Conservation (phyloP, 2,113 vertebrate species). For the Pan paniscus region DNA sequence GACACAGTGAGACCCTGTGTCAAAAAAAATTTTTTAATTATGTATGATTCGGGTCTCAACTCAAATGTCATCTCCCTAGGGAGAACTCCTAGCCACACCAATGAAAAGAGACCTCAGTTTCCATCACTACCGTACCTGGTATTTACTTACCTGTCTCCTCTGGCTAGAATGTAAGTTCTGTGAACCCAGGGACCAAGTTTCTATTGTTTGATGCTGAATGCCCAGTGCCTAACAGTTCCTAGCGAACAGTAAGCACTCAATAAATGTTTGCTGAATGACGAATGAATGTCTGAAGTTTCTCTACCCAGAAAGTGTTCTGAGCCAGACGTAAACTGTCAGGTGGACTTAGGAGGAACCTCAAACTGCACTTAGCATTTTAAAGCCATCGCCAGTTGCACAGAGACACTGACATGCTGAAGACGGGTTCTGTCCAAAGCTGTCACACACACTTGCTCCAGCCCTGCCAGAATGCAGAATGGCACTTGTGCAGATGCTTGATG, state of each 20-base stretch:
- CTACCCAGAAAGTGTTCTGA: not conserved
- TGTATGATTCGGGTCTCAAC: not conserved
- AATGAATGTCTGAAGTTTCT: not conserved
- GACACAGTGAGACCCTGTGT: too few species aligned
- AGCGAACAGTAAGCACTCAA: not conserved
- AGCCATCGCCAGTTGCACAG: not conserved
- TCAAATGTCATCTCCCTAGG: not conserved
- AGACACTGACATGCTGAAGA: not conserved
- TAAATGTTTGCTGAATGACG: not conserved
- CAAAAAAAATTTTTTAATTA: fast-evolving
- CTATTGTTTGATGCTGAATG: not conserved
- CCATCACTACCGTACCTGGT: not conserved
- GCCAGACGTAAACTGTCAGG: not conserved
- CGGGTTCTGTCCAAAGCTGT: conserved; percentile 5
- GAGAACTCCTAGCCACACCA: too few species aligned
- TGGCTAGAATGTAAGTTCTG: not conserved
- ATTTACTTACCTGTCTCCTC: not conserved
- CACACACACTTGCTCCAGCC: not conserved
- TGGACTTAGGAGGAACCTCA: not conserved
- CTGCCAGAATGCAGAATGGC: conserved; percentile 23
- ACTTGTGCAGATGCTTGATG: not conserved
- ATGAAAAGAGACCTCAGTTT: not conserved
- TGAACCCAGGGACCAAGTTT: not conserved
- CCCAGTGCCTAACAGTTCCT: not conserved
- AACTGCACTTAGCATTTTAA: conserved; percentile 23